Base-by-base conservation (phyloP, 2,797 vertebrate species). In the Vespertilio murinus region DNA sequence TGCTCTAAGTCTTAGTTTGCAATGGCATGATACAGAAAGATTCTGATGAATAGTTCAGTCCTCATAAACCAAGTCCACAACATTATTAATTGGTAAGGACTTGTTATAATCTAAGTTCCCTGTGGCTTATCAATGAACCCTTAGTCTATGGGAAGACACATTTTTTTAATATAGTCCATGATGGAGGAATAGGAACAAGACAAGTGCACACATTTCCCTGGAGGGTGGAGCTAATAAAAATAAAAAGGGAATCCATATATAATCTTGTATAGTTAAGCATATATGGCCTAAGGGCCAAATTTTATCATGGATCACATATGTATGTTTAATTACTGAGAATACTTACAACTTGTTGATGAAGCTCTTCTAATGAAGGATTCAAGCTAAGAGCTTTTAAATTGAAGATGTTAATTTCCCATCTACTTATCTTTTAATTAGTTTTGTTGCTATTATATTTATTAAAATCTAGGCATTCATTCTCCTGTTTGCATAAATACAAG, bases 281-380 rank as follows among this genome's bases (percentile, higher is more conserved):
- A n/a, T 42, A 91, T 90, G 87, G 59, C 89, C 85, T 88, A 64
- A 93, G 81, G 92, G 59, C 81, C 84, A 91, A 38, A 59, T 82
- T 94, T 96, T 95, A 91, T 89, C 84, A 52, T 67, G 73, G 84
- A 65, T 94, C 83, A 65, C 88, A 52, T 83, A 84, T 91, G 96
- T 74, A 64, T 82, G 77, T 93, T 90, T 94, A 95, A 88, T 96
- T 96, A 70, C 30, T 94, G 70, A 92, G 69, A 88, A 79, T 95
- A 78, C 96, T 96, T 94, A 95, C 79, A 92, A 45, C 93, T 83
- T 95, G 79, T 96, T 93, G 93, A 93, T 93, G 93, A 93, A 85
- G 30, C 61, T 45, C 45, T 74, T 91, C 93, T 96, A 93, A 90
- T 64, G 18, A 95, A 25, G 33, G 35, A 94, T 86, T 86, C 90